A percentile compares a stretch with the other conserved stretches of the same genome.
Conservation (phyloP, 1,140 invertebrate genomes). For the Drosophila rufa region DNA sequence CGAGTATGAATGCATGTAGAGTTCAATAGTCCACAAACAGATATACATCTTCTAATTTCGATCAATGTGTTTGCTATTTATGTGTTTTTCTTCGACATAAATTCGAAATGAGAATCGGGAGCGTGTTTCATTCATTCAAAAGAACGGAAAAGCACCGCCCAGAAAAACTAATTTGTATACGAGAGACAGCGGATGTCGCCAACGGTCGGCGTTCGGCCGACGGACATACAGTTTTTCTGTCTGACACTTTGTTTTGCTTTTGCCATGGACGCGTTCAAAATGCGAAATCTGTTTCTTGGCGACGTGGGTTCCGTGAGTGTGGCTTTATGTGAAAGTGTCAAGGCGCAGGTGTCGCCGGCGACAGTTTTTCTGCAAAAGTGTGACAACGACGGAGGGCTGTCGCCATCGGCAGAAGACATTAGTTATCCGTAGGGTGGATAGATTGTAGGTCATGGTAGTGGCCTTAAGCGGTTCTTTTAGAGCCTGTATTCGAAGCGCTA, state of each 20-base stretch:
- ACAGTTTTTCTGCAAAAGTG: conserved; percentile 54
- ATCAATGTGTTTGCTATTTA: conserved; percentile 74
- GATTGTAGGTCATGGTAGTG: conserved; percentile 24
- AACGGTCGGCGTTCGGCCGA: conserved; percentile 29
- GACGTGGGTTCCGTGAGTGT: conserved; percentile 38
- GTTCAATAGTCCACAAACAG: conserved; percentile 34
- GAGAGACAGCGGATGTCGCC: conserved; percentile 63
- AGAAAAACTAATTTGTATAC: conserved; percentile 82
- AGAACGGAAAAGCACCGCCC: conserved; percentile 11
- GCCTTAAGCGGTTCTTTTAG: background rate
- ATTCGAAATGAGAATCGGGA: conserved; percentile 26
- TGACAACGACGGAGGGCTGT: conserved; percentile 35
- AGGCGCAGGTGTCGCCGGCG: conserved; percentile 72
- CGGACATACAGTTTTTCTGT: conserved; percentile 47
- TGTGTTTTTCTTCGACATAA: conserved; percentile 37
- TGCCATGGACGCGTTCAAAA: conserved; percentile 64
- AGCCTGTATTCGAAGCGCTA: background rate
- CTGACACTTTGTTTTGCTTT: conserved; percentile 36
- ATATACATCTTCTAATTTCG: conserved; percentile 45
- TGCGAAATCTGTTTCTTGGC: conserved; percentile 72
- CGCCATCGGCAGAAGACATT: conserved; percentile 32
- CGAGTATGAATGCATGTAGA: background rate
- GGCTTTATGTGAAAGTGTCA: conserved; percentile 76
- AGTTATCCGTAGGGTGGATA: conserved; percentile 30
- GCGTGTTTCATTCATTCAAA: conserved; percentile 10